Evolutionary conservation across 2,797 vertebrate species (phyloP), one percentile per base, ranked within the genome.

Genomic region (Rhyacichthys aspro): DNA sequence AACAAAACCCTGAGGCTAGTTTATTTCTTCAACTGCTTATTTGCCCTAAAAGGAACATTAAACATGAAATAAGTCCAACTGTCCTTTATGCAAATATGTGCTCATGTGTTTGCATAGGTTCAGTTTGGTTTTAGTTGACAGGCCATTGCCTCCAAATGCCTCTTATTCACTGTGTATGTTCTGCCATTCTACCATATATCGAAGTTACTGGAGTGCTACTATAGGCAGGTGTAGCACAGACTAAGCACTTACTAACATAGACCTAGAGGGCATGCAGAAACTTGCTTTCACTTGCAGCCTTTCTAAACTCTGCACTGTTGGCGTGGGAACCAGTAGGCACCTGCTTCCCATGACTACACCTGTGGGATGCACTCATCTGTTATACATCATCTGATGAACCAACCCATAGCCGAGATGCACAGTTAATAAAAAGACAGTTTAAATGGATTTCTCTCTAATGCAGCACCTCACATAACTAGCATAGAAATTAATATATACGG

Each of bases 271-370:
- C 98, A 86, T 95, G 98, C 94, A 88, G 86, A 59, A 86, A 94
- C 98, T 91, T 86, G 93, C 83, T 83, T 41, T 92, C 67, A 53
- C 75, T 82, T 87, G 68, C 70, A 79, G 44, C 71, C 70, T 72
- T 57, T 69, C 61, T 82, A 88, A 90, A 94, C 90, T 91, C 83
- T 77, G 84, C 23, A 28, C 93, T 92, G 91, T 91, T 90, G 93
- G 95, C 94, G 96, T 99, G 98, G 96, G 97, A 99, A 98, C 92
- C 90, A 86, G 70, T 82, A 86, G 74, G 72, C 94, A 94, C 91
- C 90, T 93, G 89, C 93, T 98, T 99, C 96, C 95, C 98, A 98
- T 95, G 95, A 94, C 93, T 92, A 90, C 91, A 91, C 86, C 89
- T 90, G 90, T 86, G 84, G 90, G 94, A 93, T 94, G 87, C 91